These are phyloP conservation scores for Actinernus sp. DNA, from an alignment of 92 coral and sea anemone species.

Conservation along the genomic window DNA sequence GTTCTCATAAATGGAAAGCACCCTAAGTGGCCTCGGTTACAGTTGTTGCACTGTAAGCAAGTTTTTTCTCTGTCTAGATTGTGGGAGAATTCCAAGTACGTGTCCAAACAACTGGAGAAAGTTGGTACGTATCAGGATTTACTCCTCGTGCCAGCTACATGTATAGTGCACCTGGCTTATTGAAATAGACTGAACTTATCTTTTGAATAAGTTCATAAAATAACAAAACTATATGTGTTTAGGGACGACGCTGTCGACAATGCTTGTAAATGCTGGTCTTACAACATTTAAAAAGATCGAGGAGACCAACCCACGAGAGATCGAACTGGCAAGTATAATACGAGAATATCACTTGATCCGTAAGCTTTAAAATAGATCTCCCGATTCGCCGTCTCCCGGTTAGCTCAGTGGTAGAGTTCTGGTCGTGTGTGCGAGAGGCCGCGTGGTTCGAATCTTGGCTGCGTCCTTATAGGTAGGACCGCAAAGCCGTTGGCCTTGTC, in stretches of 20 bases:
- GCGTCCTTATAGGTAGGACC: too few species aligned
- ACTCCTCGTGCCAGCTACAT: too few species aligned
- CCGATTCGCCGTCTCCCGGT: too few species aligned
- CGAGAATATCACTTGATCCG: not conserved
- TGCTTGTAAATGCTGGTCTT: constrained; percentile 98
- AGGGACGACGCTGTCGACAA: constrained; percentile 90
- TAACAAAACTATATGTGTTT: not conserved
- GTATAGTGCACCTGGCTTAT: too few species aligned
- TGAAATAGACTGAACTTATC: not conserved
- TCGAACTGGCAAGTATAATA: constrained; percentile 89
- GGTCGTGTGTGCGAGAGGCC: too few species aligned
- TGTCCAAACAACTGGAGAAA: constrained; percentile 97
- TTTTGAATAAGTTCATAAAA: not conserved
- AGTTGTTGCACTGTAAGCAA: too few species aligned
- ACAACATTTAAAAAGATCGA: constrained; percentile 91
- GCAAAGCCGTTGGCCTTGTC: too few species aligned
- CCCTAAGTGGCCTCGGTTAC: too few species aligned
- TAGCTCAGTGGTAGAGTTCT: too few species aligned
- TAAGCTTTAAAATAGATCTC: not conserved
- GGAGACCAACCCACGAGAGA: constrained; percentile 96
- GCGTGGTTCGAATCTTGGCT: too few species aligned
- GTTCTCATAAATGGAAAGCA: too few species aligned
- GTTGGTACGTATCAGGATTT: constrained; percentile 97
- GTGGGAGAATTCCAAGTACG: constrained; percentile 95
- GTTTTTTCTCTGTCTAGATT: constrained; percentile 48